Percentiles rank a stretch among this genome's conserved stretches.
These are phyloP conservation scores for Aphelenchoides fujianensis DNA, from an alignment of 1,140 invertebrate genomes.

Conservation along the genomic window DNA sequence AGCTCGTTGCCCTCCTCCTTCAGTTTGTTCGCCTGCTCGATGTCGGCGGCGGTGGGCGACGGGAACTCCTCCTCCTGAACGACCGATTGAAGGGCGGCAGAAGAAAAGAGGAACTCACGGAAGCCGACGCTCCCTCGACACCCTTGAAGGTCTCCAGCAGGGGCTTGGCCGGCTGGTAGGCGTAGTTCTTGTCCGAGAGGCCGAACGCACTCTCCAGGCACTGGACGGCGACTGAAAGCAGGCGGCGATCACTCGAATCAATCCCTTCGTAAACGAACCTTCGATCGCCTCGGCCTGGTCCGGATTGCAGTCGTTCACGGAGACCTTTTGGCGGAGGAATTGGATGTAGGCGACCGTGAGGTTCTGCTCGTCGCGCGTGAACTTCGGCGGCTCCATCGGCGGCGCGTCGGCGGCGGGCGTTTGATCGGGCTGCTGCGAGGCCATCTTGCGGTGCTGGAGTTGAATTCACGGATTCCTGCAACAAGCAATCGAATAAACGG, in stretches of 20 bases:
- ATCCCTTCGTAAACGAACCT: conserved; percentile 36
- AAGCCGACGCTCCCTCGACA: conserved; percentile 45
- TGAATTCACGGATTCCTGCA: no score
- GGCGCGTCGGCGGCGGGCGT: not conserved
- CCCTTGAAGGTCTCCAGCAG: conserved; percentile 55
- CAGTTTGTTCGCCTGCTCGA: conserved; percentile 41
- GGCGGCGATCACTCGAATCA: not conserved
- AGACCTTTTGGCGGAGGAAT: conserved; percentile 60
- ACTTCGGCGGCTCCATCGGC: not conserved
- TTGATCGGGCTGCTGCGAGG: not conserved
- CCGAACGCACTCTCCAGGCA: conserved; percentile 56
- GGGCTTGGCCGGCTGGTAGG: conserved; percentile 58
- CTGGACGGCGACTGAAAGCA: conserved; percentile 57
- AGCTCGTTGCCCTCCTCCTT: conserved; percentile 54
- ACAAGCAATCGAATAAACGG: no score
- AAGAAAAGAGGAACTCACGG: conserved; percentile 13
- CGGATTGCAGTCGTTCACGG: conserved; percentile 51
- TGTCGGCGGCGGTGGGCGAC: conserved; percentile 41
- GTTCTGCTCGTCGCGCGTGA: conserved; percentile 47
- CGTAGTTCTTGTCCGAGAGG: conserved; percentile 56
- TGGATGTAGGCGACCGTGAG: conserved; percentile 60
- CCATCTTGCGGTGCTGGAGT: not conserved
- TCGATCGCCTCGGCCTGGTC: conserved; percentile 59
- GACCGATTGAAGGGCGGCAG: conserved; percentile 18
- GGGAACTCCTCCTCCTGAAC: conserved; percentile 53